Evolutionary conservation across 2,113 vertebrate genomes (phyloP).

Genomic region (Uria aalge): DNA sequence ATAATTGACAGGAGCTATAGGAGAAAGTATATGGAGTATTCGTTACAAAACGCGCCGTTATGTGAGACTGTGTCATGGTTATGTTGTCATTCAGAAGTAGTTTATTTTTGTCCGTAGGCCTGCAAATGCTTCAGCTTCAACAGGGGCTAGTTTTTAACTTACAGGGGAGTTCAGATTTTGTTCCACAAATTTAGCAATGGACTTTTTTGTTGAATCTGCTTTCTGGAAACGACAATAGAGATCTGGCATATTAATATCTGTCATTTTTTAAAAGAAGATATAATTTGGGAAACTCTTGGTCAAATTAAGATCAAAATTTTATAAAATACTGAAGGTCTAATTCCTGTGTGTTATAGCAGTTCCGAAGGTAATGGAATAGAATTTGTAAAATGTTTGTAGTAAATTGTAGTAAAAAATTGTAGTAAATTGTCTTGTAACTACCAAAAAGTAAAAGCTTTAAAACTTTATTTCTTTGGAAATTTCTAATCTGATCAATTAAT

Average conservation of each 20-base stretch:
- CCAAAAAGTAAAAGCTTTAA: neutral
- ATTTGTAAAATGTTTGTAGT: neutral
- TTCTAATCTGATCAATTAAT: neutral
- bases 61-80: neutral
- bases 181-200: neutral
- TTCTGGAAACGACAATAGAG: neutral
- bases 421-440: neutral
- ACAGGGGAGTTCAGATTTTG: neutral
- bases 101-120: neutral
- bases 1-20: neutral
- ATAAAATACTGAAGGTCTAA: neutral
- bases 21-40: neutral
- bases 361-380: neutral
- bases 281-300: neutral
- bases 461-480: neutral
- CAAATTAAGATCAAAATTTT: neutral
- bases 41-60: neutral
- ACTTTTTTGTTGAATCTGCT: neutral
- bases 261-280: neutral
- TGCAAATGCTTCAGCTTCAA: neutral
- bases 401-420: neutral
- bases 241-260: neutral
- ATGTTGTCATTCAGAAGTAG: neutral
- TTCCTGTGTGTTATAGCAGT: neutral
- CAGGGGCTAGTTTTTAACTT: neutral